These are phyloP conservation scores for Polylopha cassiicola DNA, from an alignment of 2,888 invertebrate genomes.

Conservation along the genomic window DNA sequence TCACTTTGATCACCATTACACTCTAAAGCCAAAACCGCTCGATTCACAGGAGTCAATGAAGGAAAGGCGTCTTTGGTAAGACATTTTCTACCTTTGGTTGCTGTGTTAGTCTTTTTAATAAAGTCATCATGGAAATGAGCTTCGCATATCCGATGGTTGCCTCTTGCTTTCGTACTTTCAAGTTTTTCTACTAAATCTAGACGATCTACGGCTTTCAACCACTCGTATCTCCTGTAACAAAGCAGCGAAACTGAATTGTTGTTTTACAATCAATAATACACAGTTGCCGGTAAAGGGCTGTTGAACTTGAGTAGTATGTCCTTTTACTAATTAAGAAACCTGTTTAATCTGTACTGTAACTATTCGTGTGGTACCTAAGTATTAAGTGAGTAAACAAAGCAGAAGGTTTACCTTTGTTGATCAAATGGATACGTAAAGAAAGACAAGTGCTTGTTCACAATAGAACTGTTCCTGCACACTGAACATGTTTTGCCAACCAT, in stretches of 20 bases:
- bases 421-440: slow-evolving; percentile 27
- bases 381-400: too few relatives aligned
- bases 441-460: slow-evolving; percentile 22
- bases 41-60: slow-evolving; percentile 17
- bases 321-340: too few relatives aligned
- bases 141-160: slow-evolving; percentile 29
- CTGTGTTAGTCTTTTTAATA: slow-evolving; percentile 16
- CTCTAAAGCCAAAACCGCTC: slow-evolving; percentile 1
- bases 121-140: slow-evolving; percentile 24
- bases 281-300: too few relatives aligned
- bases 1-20: too few relatives aligned
- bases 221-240: slow-evolving; percentile 25
- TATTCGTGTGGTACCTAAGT: too few relatives aligned
- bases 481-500: slow-evolving; percentile 30
- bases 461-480: slow-evolving; percentile 27
- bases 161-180: slow-evolving; percentile 23
- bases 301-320: background rate
- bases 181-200: slow-evolving; percentile 25
- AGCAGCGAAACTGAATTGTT: too few relatives aligned
- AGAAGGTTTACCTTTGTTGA: slow-evolving; percentile 23
- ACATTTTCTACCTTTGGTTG: slow-evolving; percentile 22
- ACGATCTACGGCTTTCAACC: slow-evolving; percentile 27
- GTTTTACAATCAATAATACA: too few relatives aligned
- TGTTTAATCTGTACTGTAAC: too few relatives aligned
- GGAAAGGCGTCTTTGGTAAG: slow-evolving; percentile 27